Evolutionary conservation across 2,113 vertebrate genomes (phyloP), one percentile per base, ranked within the genome.

Genomic region (Vulpes ferrilata): DNA sequence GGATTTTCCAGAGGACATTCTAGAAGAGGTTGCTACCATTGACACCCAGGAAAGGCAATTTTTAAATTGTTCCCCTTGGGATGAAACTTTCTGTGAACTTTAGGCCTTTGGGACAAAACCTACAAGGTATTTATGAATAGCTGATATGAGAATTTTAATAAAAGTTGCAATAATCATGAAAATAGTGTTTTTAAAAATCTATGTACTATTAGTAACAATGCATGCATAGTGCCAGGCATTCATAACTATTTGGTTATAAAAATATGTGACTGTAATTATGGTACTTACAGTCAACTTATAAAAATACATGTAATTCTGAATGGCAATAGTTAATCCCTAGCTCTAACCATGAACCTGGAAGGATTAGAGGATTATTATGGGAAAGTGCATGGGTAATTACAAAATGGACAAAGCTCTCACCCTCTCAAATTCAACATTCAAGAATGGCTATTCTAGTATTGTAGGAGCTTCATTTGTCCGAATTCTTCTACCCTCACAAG

Each of bases 161-260:
- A 96, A 98, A 96, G 32, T 53, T 92, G 51, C 55, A 95, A 80
- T 96, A 97, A 96, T 11, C n/a, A 79, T 97, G 98, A 98, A 98
- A 97, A 97, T 35, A 96, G 93, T 94, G 0, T 96, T 59, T 97
- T 96, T 88, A 88, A 93, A 96, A 96, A 96, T 96, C 86, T 98
- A 89, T 69, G 67, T 92, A 95, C 88, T 96, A 95, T 90, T 89
- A 96, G 90, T 96, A 98, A 97, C 64, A 94, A 90, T 60, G 38
- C 98, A 96, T 98, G 97, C 96, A 98, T 94, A 74, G 20, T 97
- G n/a, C 30, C 48, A 73, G 95, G 95, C 97, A 98, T 98, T 96
- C 76, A 7, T 95, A 95, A 16, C 25, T 98, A 93, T 93, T 96
- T 97, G 84, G 57, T 80, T 76, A 97, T 97, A 97, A 89, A 98